These are phyloP conservation scores for Exaiptasia diaphana DNA, from an alignment of 64 coral and sea anemone species.

Conservation along the genomic window DNA sequence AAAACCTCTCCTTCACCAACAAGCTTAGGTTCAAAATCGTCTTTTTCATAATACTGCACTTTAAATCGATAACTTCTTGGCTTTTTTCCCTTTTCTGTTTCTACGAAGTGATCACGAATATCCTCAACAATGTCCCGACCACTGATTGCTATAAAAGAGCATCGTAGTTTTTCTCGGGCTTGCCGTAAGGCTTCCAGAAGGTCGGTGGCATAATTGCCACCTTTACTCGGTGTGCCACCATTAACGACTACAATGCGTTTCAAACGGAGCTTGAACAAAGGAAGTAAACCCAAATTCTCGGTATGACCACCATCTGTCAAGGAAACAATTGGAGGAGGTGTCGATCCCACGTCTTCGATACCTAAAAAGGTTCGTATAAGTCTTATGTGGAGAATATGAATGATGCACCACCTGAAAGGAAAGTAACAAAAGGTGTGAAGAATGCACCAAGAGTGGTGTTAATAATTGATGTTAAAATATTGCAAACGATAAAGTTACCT, in stretches of 20 bases:
- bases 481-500: background rate
- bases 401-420: slow-evolving; percentile 67
- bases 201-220: background rate
- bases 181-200: background rate
- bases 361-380: slow-evolving; percentile 20
- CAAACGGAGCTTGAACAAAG: slow-evolving; percentile 38
- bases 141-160: slow-evolving; percentile 42
- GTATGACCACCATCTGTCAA: slow-evolving; percentile 68
- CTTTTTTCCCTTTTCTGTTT: background rate
- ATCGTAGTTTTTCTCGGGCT: slow-evolving; percentile 53
- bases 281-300: slow-evolving; percentile 53
- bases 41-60: slow-evolving; percentile 51
- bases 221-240: background rate
- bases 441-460: no score
- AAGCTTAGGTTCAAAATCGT: background rate
- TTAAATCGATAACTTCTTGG: slow-evolving; percentile 57
- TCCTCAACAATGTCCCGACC: slow-evolving; percentile 60
- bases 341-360: slow-evolving; percentile 19
- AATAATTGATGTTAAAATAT: slow-evolving; percentile 21
- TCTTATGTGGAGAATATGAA: slow-evolving; percentile 40
- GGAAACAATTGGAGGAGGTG: slow-evolving; percentile 51
- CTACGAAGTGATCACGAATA: slow-evolving; percentile 47
- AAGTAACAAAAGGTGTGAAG: no score
- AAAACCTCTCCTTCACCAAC: slow-evolving; percentile 45
- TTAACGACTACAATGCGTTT: slow-evolving; percentile 38